A percentile compares a stretch with the other conserved stretches of the same genome.
phyloP scores from a whole-genome alignment of 2,888 invertebrate genomes.

The Drosophila ezoana region DNA sequence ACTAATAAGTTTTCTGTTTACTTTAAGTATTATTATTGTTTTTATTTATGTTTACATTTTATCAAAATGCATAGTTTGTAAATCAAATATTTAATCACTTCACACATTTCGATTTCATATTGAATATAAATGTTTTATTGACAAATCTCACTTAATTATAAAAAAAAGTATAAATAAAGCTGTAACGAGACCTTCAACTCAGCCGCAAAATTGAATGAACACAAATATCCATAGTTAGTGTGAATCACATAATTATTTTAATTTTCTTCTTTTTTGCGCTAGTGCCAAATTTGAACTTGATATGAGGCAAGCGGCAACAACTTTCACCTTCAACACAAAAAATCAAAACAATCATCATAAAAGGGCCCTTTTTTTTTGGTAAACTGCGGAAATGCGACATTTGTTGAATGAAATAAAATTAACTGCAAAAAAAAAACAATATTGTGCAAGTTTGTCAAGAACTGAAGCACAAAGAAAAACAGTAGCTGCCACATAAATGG shows the following conservation, averaged over 20 bases:
- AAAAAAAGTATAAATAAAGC: neutral
- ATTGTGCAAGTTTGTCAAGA: slow-evolving; percentile 36
- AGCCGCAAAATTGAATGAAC: neutral
- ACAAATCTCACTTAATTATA: neutral
- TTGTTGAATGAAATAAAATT: slow-evolving; percentile 48
- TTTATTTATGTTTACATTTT: neutral
- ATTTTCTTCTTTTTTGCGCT: slow-evolving; percentile 8
- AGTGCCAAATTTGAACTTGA: slow-evolving; percentile 33
- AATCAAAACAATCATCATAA: slow-evolving; percentile 17
- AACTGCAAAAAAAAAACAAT: slow-evolving; percentile 25
- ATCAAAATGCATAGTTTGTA: no score
- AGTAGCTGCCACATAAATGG: slow-evolving; percentile 57
- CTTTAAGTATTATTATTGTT: neutral
- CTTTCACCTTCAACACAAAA: slow-evolving; percentile 37
- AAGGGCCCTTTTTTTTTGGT: slow-evolving; percentile 1
- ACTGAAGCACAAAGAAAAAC: slow-evolving; percentile 25
- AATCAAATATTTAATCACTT: no score
- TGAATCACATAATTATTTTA: slow-evolving; percentile 32
- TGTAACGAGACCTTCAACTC: slow-evolving; percentile 12
- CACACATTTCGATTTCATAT: no score
- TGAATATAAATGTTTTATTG: no score
- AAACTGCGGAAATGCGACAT: slow-evolving; percentile 15
- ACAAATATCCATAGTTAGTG: neutral
- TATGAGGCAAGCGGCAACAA: slow-evolving; percentile 24
- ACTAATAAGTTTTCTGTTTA: no score